Conservation (phyloP, 2,797 vertebrate species). For the Pipistrellus nathusii region DNA sequence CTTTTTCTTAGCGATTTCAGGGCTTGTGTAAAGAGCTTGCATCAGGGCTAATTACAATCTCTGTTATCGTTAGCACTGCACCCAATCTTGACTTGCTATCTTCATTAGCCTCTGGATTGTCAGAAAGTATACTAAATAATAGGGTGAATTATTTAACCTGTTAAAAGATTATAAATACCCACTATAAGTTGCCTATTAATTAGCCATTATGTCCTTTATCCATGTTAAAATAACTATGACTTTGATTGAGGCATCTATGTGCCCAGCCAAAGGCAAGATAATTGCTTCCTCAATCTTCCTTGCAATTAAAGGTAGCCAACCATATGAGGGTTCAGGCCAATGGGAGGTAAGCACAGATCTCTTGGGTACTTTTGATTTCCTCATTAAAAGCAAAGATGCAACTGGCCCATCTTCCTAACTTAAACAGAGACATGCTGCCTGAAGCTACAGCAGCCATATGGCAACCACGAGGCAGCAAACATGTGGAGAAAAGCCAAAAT, state of each 20-base stretch:
- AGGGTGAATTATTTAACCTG: background rate
- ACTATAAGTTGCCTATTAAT: conserved; percentile 3
- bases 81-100: background rate
- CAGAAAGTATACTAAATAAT: background rate
- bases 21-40: background rate
- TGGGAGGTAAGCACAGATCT: background rate
- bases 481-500: background rate
- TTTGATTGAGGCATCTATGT: background rate
- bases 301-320: background rate
- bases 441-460: background rate
- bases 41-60: conserved; percentile 24
- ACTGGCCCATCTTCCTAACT: background rate
- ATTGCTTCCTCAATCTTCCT: background rate
- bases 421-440: background rate
- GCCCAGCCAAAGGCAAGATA: background rate
- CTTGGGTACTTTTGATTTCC: background rate
- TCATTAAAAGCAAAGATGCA: conserved; percentile 15
- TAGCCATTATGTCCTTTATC: background rate
- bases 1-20: background rate
- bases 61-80: background rate
- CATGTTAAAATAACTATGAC: conserved; percentile 22
- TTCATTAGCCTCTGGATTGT: background rate
- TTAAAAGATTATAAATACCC: conserved; percentile 9
- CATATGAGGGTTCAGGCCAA: background rate
- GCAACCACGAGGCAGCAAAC: conserved; percentile 8